These are phyloP conservation scores for Pseudachorutes palmiensis DNA, from an alignment of 1,140 invertebrate genomes.

Conservation along the genomic window DNA sequence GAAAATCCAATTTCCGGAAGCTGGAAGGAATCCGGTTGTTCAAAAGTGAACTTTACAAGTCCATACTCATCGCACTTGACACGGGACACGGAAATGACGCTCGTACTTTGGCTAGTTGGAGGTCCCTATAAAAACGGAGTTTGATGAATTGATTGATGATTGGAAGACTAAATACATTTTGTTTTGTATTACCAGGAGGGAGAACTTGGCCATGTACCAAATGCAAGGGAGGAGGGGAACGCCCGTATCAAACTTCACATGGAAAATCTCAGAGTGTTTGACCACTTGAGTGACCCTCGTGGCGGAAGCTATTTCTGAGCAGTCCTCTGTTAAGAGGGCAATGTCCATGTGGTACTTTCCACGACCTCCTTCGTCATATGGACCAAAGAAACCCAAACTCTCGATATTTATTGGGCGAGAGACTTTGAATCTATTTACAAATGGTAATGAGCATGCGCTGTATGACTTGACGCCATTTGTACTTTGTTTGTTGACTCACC, in stretches of 20 bases:
- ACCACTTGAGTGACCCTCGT: not conserved
- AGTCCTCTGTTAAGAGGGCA: slow-evolving; percentile 10
- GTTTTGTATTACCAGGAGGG: slow-evolving; percentile 1
- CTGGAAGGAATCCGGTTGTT: not conserved
- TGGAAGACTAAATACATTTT: not conserved
- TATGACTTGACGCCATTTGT: too few species aligned
- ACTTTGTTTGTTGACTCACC: too few species aligned
- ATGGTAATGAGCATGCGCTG: not conserved
- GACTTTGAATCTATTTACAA: slow-evolving; percentile 6
- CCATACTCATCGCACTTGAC: not conserved
- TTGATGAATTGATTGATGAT: too few species aligned
- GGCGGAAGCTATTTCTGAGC: not conserved
- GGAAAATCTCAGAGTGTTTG: slow-evolving; percentile 3
- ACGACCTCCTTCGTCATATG: not conserved
- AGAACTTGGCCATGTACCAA: slow-evolving; percentile 17
- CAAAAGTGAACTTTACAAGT: slow-evolving; percentile 5
- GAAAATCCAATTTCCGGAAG: not conserved
- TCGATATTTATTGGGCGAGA: slow-evolving; percentile 5
- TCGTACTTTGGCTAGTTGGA: slow-evolving; percentile 1
- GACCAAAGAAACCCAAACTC: slow-evolving; percentile 11
- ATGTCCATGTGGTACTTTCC: slow-evolving; percentile 18
- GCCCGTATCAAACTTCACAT: slow-evolving; percentile 5
- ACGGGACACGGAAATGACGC: not conserved
- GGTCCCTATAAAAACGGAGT: slow-evolving; percentile 12
- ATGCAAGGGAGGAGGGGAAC: slow-evolving; percentile 13